phyloP scores from a whole-genome alignment of 2,888 invertebrate species.

The Caenorhabditis macrosperma region DNA sequence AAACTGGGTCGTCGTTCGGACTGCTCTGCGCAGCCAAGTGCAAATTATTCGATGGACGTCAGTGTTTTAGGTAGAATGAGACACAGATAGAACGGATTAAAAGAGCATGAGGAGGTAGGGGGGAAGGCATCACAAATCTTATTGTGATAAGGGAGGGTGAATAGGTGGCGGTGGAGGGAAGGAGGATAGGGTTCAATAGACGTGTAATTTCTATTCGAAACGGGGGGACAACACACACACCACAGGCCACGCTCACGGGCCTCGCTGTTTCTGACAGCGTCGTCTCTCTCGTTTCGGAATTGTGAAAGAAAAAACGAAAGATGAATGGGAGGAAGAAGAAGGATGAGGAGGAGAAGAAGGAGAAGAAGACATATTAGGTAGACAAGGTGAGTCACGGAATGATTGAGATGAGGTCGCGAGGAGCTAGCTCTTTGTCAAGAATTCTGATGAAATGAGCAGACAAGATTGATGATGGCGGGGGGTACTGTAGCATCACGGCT shows the following conservation, averaged over 20 bases:
- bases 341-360: neutral
- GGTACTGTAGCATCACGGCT: no score
- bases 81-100: neutral
- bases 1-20: neutral
- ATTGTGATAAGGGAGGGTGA: neutral
- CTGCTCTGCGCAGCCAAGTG: neutral
- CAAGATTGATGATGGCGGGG: no score
- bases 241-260: neutral
- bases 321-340: neutral
- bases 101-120: neutral
- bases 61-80: neutral
- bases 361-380: neutral
- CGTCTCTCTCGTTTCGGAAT: slow-evolving; percentile 3
- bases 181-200: neutral
- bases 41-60: neutral
- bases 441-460: neutral
- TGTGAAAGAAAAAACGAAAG: neutral
- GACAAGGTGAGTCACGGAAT: neutral
- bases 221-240: neutral
- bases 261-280: neutral
- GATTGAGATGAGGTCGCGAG: neutral
- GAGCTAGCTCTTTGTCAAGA: no score
- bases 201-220: neutral
- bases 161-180: neutral
- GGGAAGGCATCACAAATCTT: neutral